A percentile compares a stretch with the other conserved stretches of the same genome.
phyloP scores from a whole-genome alignment of 2,888 invertebrate genomes.

The Nephrotoma guestfalica region DNA sequence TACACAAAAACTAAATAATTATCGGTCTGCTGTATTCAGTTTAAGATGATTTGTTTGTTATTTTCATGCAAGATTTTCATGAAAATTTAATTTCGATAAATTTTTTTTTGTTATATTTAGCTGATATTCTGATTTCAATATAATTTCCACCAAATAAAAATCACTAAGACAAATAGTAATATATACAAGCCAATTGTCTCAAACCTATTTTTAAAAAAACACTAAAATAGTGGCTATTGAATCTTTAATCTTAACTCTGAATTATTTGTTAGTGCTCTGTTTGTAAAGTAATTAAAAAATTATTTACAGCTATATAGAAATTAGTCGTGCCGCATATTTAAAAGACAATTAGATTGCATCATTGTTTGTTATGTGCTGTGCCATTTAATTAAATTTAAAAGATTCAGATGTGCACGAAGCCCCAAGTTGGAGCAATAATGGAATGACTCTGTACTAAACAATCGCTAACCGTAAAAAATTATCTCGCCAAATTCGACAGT shows the following conservation, averaged over 20 bases:
- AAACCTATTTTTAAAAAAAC: too few species aligned
- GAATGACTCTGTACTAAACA: background rate
- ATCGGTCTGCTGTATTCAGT: background rate
- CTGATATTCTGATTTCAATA: background rate
- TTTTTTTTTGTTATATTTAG: background rate
- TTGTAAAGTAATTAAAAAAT: background rate
- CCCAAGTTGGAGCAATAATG: too few species aligned
- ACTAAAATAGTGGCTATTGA: background rate
- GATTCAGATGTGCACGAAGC: too few species aligned
- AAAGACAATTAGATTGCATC: background rate
- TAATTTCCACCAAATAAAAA: background rate
- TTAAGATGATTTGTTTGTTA: background rate
- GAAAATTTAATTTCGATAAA: background rate
- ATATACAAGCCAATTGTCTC: background rate
- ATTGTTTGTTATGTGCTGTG: background rate
- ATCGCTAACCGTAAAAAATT: background rate
- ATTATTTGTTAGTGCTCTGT: background rate
- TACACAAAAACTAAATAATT: background rate
- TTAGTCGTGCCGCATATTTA: background rate
- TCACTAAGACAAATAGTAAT: background rate
- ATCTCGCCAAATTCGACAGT: background rate
- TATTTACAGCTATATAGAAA: background rate
- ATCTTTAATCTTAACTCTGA: background rate
- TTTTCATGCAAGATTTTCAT: background rate
- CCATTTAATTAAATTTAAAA: background rate